Conservation (phyloP, 2,113 vertebrate species). For the Myrmophylax atrothorax region DNA sequence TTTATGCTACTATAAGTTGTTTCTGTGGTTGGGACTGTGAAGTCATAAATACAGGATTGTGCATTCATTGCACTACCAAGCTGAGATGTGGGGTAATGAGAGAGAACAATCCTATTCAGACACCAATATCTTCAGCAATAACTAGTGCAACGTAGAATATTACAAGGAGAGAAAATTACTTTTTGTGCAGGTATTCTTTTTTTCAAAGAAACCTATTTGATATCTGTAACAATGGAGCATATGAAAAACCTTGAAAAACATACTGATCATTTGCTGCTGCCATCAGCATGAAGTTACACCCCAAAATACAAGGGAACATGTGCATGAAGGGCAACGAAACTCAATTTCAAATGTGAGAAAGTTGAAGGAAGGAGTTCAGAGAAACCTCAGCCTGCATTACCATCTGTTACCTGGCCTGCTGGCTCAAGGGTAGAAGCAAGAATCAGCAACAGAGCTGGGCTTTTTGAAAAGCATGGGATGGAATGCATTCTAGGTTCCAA, state of each 20-base stretch:
- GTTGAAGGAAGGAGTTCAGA: not conserved
- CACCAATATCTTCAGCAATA: not conserved
- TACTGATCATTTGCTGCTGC: not conserved
- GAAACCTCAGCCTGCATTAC: not conserved
- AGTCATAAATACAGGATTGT: not conserved
- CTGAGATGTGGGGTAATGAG: not conserved
- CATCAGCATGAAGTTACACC: not conserved
- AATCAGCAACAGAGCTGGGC: rapidly evolving
- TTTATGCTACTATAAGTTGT: not conserved
- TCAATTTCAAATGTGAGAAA: not conserved
- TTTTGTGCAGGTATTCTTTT: not conserved
- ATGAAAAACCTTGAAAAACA: not conserved
- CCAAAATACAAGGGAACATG: not conserved
- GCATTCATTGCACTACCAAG: not conserved
- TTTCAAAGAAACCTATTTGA: not conserved
- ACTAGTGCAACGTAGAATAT: not conserved
- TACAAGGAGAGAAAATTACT: not conserved
- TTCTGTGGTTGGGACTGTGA: not conserved
- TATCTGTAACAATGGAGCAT: not conserved
- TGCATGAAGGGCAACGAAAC: not conserved
- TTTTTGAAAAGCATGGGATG: not conserved
- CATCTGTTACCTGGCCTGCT: not conserved
- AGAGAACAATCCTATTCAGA: constrained; percentile 25
- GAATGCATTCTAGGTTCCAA: not conserved
- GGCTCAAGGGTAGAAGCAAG: not conserved